These are phyloP conservation scores for Cuniculus paca DNA, from an alignment of 2,797 vertebrate species.

Conservation along the genomic window DNA sequence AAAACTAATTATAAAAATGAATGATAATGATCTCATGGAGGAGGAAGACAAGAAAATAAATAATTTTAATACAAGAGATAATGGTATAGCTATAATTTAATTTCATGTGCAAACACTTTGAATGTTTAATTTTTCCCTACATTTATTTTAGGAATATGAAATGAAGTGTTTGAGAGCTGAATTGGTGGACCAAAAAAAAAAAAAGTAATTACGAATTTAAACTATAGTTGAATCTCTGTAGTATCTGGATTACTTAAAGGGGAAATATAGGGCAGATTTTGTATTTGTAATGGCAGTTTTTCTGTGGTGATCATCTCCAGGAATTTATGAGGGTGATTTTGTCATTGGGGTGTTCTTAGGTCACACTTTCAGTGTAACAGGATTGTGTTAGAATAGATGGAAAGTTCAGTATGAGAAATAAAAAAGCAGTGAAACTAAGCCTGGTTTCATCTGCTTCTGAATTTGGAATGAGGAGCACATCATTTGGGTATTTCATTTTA, in stretches of 20 bases:
- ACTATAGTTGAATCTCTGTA: constrained; percentile 29
- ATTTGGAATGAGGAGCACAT: constrained; percentile 45
- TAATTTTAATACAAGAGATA: constrained; percentile 69
- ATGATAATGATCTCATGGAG: constrained; percentile 65
- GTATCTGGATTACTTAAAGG: constrained; percentile 59
- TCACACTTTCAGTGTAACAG: neutral
- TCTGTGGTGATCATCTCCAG: constrained; percentile 44
- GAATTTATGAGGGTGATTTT: constrained; percentile 65
- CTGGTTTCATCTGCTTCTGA: constrained; percentile 28
- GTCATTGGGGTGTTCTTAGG: neutral
- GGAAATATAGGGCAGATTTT: constrained; percentile 57
- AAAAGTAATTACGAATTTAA: constrained; percentile 67
- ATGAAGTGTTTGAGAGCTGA: constrained; percentile 65
- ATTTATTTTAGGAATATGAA: constrained; percentile 69
- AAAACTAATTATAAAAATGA: constrained; percentile 75
- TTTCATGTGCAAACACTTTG: constrained; percentile 73
- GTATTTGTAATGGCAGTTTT: constrained; percentile 57
- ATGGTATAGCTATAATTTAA: constrained; percentile 66
- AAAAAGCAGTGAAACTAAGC: neutral
- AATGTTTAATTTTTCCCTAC: constrained; percentile 46
- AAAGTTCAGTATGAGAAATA: neutral
- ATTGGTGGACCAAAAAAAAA: constrained; percentile 64
- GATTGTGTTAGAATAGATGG: constrained; percentile 52
- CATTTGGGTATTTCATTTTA: constrained; percentile 50
- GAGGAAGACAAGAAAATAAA: constrained; percentile 70